Evolutionary conservation across 1,140 invertebrate species (phyloP), one percentile per base, ranked within the genome.

Genomic region (Atta texana): DNA sequence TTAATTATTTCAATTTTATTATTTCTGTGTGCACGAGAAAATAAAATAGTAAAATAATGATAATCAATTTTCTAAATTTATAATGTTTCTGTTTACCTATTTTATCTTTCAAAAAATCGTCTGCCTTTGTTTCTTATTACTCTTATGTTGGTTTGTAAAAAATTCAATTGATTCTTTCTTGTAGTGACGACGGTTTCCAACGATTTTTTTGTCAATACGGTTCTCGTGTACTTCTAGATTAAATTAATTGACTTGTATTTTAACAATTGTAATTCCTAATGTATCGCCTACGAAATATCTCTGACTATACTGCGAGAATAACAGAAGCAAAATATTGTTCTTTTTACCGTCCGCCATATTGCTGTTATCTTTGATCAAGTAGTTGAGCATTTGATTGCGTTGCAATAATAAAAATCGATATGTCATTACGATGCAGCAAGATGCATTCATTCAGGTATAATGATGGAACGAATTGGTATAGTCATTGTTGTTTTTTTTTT

Each of bases 321-420:
- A 44, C 21, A 76, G 7, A 12, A 16, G 53, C 53, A 8, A 59
- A 18, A 51, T 49, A 63, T 31, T 59, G 3, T 61, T 51, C 5
- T 21, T 21, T 78, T 66, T 66, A 49, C 10, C 3, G 12, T 39
- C 16, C 34, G 14, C 34, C 7, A n/a, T 77, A 49, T 64, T 28
- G 64, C 44, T 31, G 61, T 77, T 64, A 77, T 77, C 39, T 57
- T 64, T n/a, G 21, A 77, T 77, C 59, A 34, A 63, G 12, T 21
- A n/a, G 61, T 31, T 28, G 21, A 77, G 59, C 75, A 64, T 49
- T 51, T 66, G 59, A 49, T 64, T 44, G 59, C 24, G 24, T 12
- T 31, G 59, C 59, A 78, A 78, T 7, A 49, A 31, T 78, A 78
- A 78, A 66, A 78, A 66, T 66, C 21, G 16, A 49, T 39, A 59